Conservation (phyloP, 2,888 invertebrate species). For the Troglohyphantes excavatus region DNA sequence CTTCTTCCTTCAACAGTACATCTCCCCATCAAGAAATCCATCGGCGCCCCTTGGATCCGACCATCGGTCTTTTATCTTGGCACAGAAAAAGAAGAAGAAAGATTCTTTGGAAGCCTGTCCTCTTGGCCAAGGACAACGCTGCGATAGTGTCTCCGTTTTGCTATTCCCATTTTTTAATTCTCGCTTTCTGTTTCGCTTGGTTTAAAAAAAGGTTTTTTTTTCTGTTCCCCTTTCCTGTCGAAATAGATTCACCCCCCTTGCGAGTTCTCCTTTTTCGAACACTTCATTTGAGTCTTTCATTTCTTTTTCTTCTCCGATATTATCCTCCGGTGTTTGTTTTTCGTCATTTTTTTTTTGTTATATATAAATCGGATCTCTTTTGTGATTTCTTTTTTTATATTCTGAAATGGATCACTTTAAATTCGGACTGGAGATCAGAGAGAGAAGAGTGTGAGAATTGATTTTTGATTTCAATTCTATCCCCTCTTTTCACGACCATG, state of each 20-base stretch:
- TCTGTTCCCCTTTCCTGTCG: not conserved
- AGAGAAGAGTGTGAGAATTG: not conserved
- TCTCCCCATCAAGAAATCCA: constrained; percentile 34
- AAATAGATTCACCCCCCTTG: constrained; percentile 14
- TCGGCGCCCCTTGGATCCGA: not conserved
- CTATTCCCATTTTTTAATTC: not conserved
- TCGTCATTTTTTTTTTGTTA: not conserved
- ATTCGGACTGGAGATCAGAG: constrained; percentile 3
- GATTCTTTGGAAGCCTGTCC: constrained; percentile 44
- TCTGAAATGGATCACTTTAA: constrained; percentile 59
- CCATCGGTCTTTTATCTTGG: constrained; percentile 14
- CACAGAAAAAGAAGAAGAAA: constrained; percentile 5
- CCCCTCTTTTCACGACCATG: too few species aligned
- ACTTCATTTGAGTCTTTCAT: constrained; percentile 62
- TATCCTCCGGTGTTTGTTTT: constrained; percentile 59
- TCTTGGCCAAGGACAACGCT: constrained; percentile 54
- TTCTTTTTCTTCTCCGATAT: constrained; percentile 43
- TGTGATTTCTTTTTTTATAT: not conserved
- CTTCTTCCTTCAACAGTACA: not conserved
- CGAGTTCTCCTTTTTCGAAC: constrained; percentile 24
- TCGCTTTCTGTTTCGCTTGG: constrained; percentile 1
- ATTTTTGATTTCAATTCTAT: not conserved
- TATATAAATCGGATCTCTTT: constrained; percentile 8
- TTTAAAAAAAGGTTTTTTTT: constrained; percentile 40
- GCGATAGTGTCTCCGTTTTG: constrained; percentile 31